These are phyloP conservation scores for Nerophis ophidion DNA, from an alignment of 2,113 vertebrate genomes.

Conservation along the genomic window DNA sequence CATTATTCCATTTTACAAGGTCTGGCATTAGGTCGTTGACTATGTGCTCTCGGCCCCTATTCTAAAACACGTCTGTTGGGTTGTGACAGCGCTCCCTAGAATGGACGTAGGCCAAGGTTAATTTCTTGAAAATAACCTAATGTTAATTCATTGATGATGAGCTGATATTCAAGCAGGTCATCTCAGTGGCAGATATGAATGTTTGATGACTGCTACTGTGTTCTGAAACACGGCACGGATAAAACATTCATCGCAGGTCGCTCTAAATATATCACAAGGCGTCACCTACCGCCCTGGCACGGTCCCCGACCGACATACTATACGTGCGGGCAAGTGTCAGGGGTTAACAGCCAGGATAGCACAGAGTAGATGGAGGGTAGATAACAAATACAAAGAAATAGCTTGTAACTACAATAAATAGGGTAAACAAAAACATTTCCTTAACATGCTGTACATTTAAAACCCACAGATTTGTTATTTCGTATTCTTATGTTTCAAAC, in stretches of 20 bases:
- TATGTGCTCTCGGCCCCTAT: neutral
- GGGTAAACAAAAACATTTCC: neutral
- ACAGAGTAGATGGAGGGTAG: slow-evolving; percentile 12
- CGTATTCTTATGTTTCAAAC: no score
- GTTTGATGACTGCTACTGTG: slow-evolving; percentile 75
- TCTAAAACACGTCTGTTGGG: neutral
- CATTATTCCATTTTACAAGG: neutral
- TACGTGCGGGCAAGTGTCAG: slow-evolving; percentile 41
- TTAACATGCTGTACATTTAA: no score
- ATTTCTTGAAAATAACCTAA: slow-evolving; percentile 19
- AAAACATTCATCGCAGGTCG: slow-evolving; percentile 75
- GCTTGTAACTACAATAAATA: neutral
- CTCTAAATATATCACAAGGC: slow-evolving; percentile 71
- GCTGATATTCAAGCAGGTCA: slow-evolving; percentile 72
- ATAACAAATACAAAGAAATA: neutral
- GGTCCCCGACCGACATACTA: slow-evolving; percentile 41
- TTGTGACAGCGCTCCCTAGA: neutral
- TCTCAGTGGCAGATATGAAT: slow-evolving; percentile 76
- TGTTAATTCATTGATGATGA: slow-evolving; percentile 63
- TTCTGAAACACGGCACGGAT: slow-evolving; percentile 71
- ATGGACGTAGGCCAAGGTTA: neutral
- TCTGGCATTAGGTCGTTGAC: neutral
- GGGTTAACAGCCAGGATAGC: slow-evolving; percentile 41
- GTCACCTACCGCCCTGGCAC: slow-evolving; percentile 43
- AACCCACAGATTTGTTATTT: no score